Base-by-base conservation (phyloP, 2,797 vertebrate species). In the Nothura maculosa region DNA sequence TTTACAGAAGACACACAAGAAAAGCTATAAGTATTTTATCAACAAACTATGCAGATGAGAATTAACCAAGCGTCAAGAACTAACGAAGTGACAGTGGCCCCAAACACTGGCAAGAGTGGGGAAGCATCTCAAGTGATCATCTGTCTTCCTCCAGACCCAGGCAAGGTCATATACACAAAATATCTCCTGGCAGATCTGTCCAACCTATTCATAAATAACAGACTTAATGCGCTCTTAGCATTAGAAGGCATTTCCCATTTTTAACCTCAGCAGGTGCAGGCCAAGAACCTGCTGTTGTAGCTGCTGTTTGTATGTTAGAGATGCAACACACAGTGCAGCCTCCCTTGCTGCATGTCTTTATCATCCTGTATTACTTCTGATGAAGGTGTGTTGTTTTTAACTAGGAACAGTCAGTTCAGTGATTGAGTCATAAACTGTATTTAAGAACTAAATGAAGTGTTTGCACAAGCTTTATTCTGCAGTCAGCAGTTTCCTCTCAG, bases 381-480 rank as follows among this genome's bases (percentile, higher is more conserved):
- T 38, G 18, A 76, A 45, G 34, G 9, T 18, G 73, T 77, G 24
- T 45, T 54, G 34, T 55, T 76, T 93, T 83, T 84, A 81, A 85
- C 16, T 62, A 64, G n/a, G 54, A 88, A 81, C 25, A 85, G 27
- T 40, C 3, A 77, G 54, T 50, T 87, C 50, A 69, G 40, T 1
- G 5, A 20, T 50, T 90, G 62, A 76, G 40, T 27, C 36, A 42
- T 4, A 55, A 6, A 25, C 10, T 43, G 62, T 13, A 55, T 40
- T 62, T 73, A 69, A 66, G 47, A 17, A 84, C 43, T 79, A 76
- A 74, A 66, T 9, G 6, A 88, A 90, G 30, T 81, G 28, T 79
- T 64, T 43, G 43, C n/a, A 22, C 28, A 79, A 32, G 16, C 19
- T 55, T 66, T 34, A 76, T 43, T 54, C 25, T 17, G 27, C 55